A percentile compares a stretch with the other conserved stretches of the same genome.
These are phyloP conservation scores for Archivesica marissinica DNA, from an alignment of 1,140 invertebrate genomes.

Conservation along the genomic window DNA sequence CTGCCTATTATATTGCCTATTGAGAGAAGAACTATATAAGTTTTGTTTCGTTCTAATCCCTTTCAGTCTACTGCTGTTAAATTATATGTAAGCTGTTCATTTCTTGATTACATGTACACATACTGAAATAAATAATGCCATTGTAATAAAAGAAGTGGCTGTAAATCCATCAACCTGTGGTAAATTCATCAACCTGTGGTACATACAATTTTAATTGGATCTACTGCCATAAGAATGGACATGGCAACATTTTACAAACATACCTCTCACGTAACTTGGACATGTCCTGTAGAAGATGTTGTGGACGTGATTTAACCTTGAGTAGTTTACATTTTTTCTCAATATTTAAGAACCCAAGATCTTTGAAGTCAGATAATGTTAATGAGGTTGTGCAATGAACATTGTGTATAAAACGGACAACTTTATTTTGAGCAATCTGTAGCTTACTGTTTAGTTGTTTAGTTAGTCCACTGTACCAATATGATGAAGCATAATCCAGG, in stretches of 20 bases:
- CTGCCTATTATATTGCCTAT: no score
- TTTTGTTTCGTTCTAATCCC: no score
- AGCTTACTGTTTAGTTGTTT: conserved; percentile 22
- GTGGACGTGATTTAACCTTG: neutral
- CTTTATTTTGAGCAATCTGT: conserved; percentile 20
- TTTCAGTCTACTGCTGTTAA: no score
- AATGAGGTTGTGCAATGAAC: neutral
- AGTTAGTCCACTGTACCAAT: neutral
- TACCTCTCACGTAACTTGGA: conserved; percentile 15
- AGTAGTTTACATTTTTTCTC: conserved; percentile 7
- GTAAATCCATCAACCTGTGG: no score
- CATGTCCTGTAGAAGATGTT: conserved; percentile 4
- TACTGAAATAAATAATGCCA: no score
- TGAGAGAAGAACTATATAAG: no score
- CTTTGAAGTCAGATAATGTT: neutral
- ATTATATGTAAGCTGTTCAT: no score
- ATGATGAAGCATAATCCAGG: conserved; percentile 3
- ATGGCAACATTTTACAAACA: neutral
- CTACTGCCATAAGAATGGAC: no score
- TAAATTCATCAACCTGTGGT: no score
- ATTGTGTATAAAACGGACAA: neutral
- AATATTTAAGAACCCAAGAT: conserved; percentile 26
- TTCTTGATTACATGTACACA: no score
- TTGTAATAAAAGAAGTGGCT: no score
- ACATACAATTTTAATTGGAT: no score